Conservation (phyloP, 2,888 invertebrate genomes). For the Carterocephalus palaemon region DNA sequence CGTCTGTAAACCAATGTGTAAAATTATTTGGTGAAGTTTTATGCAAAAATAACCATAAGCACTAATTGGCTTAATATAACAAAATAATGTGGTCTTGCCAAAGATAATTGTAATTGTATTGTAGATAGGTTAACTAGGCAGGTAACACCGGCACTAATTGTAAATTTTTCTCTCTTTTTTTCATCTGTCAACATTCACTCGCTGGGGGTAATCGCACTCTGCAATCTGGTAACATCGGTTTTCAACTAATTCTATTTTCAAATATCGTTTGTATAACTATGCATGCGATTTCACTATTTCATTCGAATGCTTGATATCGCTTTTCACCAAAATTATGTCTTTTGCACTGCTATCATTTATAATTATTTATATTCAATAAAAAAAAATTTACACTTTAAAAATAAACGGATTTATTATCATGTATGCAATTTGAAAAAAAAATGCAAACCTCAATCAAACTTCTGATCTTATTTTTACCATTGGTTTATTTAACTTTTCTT, state of each 20-base stretch:
- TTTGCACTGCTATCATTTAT: too few relatives aligned
- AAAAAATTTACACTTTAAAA: too few relatives aligned
- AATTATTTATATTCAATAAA: too few relatives aligned
- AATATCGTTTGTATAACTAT: conserved; percentile 25
- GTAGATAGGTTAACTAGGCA: too few relatives aligned
- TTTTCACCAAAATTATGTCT: neutral
- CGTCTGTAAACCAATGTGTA: too few relatives aligned
- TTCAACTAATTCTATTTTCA: conserved; percentile 57
- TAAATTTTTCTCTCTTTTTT: conserved; percentile 69
- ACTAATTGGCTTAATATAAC: conserved; percentile 31
- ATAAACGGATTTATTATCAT: too few relatives aligned
- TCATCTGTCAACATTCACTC: conserved; percentile 71
- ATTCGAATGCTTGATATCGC: conserved; percentile 21
- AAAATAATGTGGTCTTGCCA: conserved; percentile 61
- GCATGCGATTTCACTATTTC: conserved; percentile 31
- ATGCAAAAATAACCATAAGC: conserved; percentile 1
- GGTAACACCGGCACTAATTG: conserved; percentile 58
- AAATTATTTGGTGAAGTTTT: too few relatives aligned
- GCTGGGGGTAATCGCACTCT: conserved; percentile 76
- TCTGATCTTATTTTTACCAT: too few relatives aligned
- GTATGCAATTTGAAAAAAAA: too few relatives aligned
- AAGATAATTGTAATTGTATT: too few relatives aligned
- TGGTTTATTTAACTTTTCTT: too few relatives aligned
- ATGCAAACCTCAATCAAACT: too few relatives aligned
- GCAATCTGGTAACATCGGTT: conserved; percentile 77